phyloP scores from a whole-genome alignment of 2,888 invertebrate genomes.

The Meiosimyza platycephala region DNA sequence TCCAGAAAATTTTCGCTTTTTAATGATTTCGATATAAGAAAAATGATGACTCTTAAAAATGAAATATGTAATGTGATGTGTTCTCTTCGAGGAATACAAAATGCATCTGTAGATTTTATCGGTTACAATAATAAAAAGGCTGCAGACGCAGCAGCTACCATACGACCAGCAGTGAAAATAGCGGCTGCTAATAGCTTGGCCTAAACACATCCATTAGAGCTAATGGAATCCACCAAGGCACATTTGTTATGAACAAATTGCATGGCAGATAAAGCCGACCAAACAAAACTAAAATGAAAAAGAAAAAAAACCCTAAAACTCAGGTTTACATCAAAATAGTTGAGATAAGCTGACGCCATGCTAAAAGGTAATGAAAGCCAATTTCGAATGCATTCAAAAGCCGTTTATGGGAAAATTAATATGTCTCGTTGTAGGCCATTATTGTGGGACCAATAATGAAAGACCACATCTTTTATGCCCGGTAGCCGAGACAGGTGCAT shows the following conservation, averaged over 20 bases:
- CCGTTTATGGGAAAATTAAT: conserved; percentile 10
- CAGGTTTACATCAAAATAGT: conserved; percentile 16
- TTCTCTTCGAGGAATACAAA: neutral
- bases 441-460: neutral
- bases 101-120: conserved; percentile 25
- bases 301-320: conserved; percentile 10
- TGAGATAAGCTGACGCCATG: conserved; percentile 28
- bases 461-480: neutral
- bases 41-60: conserved; percentile 15
- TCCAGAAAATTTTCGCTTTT: no score
- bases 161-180: neutral
- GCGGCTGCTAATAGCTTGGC: neutral
- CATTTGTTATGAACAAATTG: conserved; percentile 24
- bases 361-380: conserved; percentile 14
- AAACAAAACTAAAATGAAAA: neutral
- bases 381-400: conserved; percentile 7
- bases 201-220: conserved; percentile 8
- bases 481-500: conserved; percentile 30
- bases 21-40: neutral
- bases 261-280: conserved; percentile 13
- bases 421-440: neutral
- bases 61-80: conserved; percentile 8
- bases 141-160: conserved; percentile 17
- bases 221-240: conserved; percentile 20
- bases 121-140: conserved; percentile 14